A percentile compares a stretch with the other conserved stretches of the same genome.
These are phyloP conservation scores for Penaeus japonicus DNA, from an alignment of 1,140 invertebrate genomes.

Conservation along the genomic window DNA sequence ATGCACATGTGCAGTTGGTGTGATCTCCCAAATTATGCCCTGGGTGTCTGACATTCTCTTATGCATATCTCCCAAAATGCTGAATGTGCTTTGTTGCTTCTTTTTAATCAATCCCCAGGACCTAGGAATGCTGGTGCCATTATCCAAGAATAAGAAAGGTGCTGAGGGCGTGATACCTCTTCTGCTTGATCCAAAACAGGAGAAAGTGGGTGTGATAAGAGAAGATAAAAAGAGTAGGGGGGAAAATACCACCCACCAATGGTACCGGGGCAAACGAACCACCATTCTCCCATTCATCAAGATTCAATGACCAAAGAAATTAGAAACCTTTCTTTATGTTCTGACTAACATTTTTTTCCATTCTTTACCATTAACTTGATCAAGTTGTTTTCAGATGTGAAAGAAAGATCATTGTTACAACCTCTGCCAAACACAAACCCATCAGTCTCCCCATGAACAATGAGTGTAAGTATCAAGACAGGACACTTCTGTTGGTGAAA, in stretches of 20 bases:
- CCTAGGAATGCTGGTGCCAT: constrained; percentile 37
- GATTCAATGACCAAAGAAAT: constrained; percentile 8
- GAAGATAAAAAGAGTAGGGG: too few species aligned
- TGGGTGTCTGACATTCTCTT: too few species aligned
- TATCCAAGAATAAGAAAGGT: constrained; percentile 23
- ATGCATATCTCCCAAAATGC: too few species aligned
- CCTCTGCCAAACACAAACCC: constrained; percentile 47
- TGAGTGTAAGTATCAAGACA: constrained; percentile 13
- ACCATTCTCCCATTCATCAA: not conserved
- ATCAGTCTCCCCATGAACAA: constrained; percentile 36
- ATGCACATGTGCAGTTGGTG: too few species aligned
- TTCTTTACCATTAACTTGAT: not conserved
- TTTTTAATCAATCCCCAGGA: not conserved
- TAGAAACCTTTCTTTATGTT: too few species aligned
- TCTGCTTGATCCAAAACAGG: not conserved
- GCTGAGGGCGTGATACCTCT: constrained; percentile 11
- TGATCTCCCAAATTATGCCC: too few species aligned
- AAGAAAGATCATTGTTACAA: constrained; percentile 49
- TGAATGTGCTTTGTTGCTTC: too few species aligned
- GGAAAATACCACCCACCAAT: too few species aligned
- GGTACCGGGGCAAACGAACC: too few species aligned
- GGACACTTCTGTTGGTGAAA: constrained; percentile 8
- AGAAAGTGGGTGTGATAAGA: not conserved
- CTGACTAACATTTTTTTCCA: not conserved
- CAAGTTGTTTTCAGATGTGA: constrained; percentile 51